Evolutionary conservation across 2,797 vertebrate genomes (phyloP).

Genomic region (Masticophis lateralis): DNA sequence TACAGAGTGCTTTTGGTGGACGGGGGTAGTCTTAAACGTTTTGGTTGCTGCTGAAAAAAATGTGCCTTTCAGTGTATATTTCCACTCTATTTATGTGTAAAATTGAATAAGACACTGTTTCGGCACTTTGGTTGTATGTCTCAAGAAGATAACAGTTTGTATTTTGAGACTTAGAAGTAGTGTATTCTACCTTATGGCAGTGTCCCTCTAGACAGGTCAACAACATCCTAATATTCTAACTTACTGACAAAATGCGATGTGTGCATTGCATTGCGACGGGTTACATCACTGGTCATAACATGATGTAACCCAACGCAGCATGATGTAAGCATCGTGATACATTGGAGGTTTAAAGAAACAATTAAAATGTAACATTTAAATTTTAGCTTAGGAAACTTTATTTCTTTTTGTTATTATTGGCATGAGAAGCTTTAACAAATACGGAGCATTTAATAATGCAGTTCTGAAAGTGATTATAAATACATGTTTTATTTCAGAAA

Average conservation of each 20-base stretch:
- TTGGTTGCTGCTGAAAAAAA: neutral
- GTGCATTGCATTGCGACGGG: conserved; percentile 65
- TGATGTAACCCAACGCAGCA: conserved; percentile 57
- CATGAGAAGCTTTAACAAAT: neutral
- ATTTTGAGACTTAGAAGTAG: neutral
- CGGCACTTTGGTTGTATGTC: neutral
- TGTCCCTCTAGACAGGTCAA: conserved; percentile 18
- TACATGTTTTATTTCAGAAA: neutral
- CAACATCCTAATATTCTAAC: neutral
- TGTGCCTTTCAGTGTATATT: neutral
- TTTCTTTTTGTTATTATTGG: neutral
- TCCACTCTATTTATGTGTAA: neutral
- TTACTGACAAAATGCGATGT: conserved; percentile 44
- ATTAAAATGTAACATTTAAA: conserved; percentile 3
- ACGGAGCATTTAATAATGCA: neutral
- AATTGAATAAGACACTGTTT: neutral
- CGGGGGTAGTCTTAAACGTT: neutral
- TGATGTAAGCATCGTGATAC: conserved; percentile 58
- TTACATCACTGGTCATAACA: conserved; percentile 51
- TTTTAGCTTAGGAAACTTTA: neutral
- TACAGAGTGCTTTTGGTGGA: neutral
- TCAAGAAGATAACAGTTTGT: neutral
- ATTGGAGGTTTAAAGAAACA: conserved; percentile 49
- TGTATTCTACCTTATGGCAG: neutral
- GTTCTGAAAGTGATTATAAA: neutral